Conservation (phyloP, 2,113 vertebrate species). For the Sebastes fasciatus region DNA sequence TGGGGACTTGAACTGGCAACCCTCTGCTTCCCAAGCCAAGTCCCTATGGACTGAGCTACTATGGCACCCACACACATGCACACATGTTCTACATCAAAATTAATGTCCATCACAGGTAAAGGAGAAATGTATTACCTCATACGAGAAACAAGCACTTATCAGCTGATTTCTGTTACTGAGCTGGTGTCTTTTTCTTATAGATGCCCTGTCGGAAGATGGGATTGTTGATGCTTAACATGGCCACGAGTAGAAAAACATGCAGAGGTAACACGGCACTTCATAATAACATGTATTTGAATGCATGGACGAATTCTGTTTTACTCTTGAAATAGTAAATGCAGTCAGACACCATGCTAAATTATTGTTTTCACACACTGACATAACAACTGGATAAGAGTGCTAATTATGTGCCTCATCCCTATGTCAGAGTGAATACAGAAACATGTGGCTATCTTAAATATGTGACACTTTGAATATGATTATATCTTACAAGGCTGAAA, state of each 20-base stretch:
- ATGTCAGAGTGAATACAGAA: constrained; percentile 67
- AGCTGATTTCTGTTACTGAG: background rate
- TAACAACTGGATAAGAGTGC: constrained; percentile 3
- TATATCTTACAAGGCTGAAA: background rate
- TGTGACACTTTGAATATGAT: background rate
- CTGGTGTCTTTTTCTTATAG: background rate
- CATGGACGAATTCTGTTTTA: constrained; percentile 84
- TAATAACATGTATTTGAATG: constrained; percentile 13
- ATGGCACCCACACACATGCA: background rate
- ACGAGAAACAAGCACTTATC: background rate
- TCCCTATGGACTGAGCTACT: too few relatives aligned
- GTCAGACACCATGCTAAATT: constrained; percentile 84
- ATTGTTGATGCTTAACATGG: background rate
- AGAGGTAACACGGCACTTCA: constrained; percentile 79
- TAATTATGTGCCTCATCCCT: constrained; percentile 14
- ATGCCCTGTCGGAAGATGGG: background rate
- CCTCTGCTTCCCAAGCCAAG: too few relatives aligned
- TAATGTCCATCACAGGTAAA: background rate
- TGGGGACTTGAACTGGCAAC: too few relatives aligned
- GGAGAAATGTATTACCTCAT: background rate
- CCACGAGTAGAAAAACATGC: constrained; percentile 68
- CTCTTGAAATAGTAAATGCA: constrained; percentile 76
- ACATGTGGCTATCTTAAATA: background rate
- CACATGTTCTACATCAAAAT: background rate
- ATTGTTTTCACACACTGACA: constrained; percentile 66